These are phyloP conservation scores for Parasteatoda lunata DNA, from an alignment of 2,888 invertebrate species.

Conservation along the genomic window DNA sequence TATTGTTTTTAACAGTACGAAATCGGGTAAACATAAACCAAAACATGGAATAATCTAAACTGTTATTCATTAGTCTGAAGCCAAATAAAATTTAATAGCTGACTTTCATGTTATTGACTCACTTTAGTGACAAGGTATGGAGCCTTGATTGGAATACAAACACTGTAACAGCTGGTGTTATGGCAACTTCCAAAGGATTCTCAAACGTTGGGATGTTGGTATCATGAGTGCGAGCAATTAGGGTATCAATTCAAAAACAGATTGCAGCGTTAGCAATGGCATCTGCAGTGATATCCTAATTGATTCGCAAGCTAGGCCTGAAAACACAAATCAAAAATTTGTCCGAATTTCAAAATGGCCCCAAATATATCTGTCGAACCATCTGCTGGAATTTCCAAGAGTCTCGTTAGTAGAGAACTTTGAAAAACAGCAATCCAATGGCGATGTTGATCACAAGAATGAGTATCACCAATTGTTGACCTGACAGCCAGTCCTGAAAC, in stretches of 20 bases:
- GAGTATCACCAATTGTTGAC: conserved; percentile 94
- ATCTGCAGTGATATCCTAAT: not conserved
- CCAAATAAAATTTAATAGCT: too few relatives aligned
- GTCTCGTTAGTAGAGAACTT: conserved; percentile 77
- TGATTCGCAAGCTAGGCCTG: not conserved
- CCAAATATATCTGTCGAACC: not conserved
- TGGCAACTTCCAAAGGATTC: too few relatives aligned
- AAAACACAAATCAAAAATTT: not conserved
- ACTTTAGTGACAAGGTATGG: not conserved
- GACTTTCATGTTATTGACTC: too few relatives aligned
- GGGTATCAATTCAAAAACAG: too few relatives aligned
- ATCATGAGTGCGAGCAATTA: too few relatives aligned
- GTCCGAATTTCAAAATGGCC: not conserved
- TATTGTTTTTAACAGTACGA: too few relatives aligned
- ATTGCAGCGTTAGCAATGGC: too few relatives aligned
- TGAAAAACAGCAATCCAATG: conserved; percentile 95
- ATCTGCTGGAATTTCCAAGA: not conserved
- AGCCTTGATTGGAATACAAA: not conserved
- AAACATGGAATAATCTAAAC: too few relatives aligned
- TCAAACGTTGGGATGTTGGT: too few relatives aligned
- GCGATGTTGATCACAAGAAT: conserved; percentile 95
- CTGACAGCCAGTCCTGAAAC: conserved; percentile 84
- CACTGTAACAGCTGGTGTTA: not conserved
- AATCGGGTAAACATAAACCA: too few relatives aligned
- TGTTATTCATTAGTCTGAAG: too few relatives aligned